A percentile compares a stretch with the other conserved stretches of the same genome.
These are phyloP conservation scores for Ips typographus DNA, from an alignment of 1,140 invertebrate species.

Conservation along the genomic window DNA sequence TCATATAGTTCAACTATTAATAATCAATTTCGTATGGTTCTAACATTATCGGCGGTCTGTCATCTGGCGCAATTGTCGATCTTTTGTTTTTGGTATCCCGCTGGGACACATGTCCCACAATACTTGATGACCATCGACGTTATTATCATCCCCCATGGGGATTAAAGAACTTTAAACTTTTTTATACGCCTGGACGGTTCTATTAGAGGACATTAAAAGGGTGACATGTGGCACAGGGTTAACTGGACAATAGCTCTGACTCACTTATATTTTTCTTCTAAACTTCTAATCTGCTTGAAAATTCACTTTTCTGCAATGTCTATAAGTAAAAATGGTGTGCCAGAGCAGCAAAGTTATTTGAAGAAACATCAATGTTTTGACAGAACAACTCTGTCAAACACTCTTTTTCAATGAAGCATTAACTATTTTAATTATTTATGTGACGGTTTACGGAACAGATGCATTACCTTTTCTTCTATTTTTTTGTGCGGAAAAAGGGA, in stretches of 20 bases:
- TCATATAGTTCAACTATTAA: background rate
- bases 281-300: no score
- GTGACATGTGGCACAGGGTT: conserved; percentile 36
- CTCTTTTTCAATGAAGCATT: no score
- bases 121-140: conserved; percentile 36
- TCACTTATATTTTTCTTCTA: background rate
- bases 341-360: no score
- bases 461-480: conserved; percentile 3
- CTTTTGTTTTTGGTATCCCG: conserved; percentile 36
- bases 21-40: conserved; percentile 28
- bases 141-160: conserved; percentile 35
- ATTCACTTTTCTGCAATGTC: no score
- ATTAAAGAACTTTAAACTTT: conserved; percentile 37
- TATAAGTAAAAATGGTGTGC: no score
- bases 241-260: conserved; percentile 27
- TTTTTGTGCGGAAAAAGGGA: background rate
- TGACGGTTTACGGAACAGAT: background rate
- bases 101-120: conserved; percentile 30
- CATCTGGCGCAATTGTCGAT: conserved; percentile 33
- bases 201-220: conserved; percentile 31
- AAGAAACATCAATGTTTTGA: no score
- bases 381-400: no score
- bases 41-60: conserved; percentile 26
- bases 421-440: background rate
- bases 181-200: conserved; percentile 29